Evolutionary conservation across 2,888 invertebrate genomes (phyloP), one percentile per base, ranked within the genome.

Genomic region (Uropetala carovei): DNA sequence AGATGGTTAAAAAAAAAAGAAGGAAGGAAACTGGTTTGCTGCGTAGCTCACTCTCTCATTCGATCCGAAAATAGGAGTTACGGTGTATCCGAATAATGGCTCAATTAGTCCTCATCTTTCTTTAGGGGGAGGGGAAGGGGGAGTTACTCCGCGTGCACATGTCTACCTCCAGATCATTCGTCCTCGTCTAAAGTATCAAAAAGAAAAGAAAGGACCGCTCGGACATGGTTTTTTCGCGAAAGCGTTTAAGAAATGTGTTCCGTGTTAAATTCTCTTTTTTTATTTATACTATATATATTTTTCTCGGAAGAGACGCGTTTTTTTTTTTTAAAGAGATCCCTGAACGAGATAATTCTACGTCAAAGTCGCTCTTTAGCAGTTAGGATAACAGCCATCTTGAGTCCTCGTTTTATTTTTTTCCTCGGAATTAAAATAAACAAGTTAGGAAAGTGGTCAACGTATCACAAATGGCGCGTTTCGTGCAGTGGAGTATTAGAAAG

Each of bases 71-170:
- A 22, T 22, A 56, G 64, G 60, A 30, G 9, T 64, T 18, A 89
- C 60, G 43, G 75, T 43, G 89, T 89, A 68, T 64, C 89, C 64
- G 30, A 64, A 68, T 89, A 89, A 89, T 89, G 89, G 68, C 89
- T 89, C 89, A 89, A 89, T 89, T 89, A 89, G 89, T 68, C 64
- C 64, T 9, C n/a, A 68, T 86, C 57, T 60, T 10, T 18, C 43
- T 43, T 43, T 10, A 43, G 11, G 64, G 68, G 56, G n/a, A n/a
- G n/a, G n/a, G n/a, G n/a, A n/a, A n/a, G n/a, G n/a, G n/a, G n/a
- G n/a, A n/a, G 64, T 18, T 16, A 0, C 89, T 30, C 16, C 22
- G 30, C 30, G 27, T 59, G 86, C 86, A 86, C 86, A 86, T 86
- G 86, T 59, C 18, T 16, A 3, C 22, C 60, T 58, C 57, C 16